A percentile compares a stretch with the other conserved stretches of the same genome.
Evolutionary conservation across 2,888 invertebrate species (phyloP).

Genomic region (Thereva unica): DNA sequence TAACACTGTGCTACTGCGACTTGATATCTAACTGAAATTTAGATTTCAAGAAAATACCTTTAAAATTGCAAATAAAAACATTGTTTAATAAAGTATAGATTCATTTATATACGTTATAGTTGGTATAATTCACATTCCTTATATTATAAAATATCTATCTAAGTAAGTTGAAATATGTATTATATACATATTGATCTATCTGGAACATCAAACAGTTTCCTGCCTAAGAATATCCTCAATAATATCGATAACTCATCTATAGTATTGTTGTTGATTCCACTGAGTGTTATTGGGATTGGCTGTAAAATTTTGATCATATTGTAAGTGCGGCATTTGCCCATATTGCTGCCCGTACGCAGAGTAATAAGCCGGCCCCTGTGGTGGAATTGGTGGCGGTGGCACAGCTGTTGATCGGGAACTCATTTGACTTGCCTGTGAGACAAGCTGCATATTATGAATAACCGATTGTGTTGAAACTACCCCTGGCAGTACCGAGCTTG

Average conservation of each 20-base stretch:
- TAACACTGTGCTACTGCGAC: too few species aligned
- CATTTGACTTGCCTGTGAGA: constrained; percentile 27
- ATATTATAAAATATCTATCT: too few species aligned
- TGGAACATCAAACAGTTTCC: constrained; percentile 31
- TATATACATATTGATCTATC: constrained; percentile 24
- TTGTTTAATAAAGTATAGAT: too few species aligned
- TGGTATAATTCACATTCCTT: too few species aligned
- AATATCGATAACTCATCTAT: constrained; percentile 43
- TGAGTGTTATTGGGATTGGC: constrained; percentile 31
- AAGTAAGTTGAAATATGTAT: constrained; percentile 22
- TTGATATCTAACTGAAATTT: too few species aligned
- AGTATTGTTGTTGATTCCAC: constrained; percentile 44
- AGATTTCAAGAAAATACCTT: too few species aligned
- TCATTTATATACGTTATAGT: too few species aligned
- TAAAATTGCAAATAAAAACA: too few species aligned
- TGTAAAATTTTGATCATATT: constrained; percentile 33
- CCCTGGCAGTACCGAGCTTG: constrained; percentile 10
- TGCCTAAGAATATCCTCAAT: constrained; percentile 43
- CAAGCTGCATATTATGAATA: constrained; percentile 9
- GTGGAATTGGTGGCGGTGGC: constrained; percentile 59
- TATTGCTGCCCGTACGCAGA: constrained; percentile 46
- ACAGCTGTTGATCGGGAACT: constrained; percentile 50
- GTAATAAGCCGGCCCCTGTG: constrained; percentile 46
- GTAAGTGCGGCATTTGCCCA: constrained; percentile 37
- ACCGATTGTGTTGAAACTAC: background rate